Percentiles rank a stretch among this genome's conserved stretches.
These are phyloP conservation scores for Cervus canadensis DNA, from an alignment of 2,113 vertebrate genomes.

Conservation along the genomic window DNA sequence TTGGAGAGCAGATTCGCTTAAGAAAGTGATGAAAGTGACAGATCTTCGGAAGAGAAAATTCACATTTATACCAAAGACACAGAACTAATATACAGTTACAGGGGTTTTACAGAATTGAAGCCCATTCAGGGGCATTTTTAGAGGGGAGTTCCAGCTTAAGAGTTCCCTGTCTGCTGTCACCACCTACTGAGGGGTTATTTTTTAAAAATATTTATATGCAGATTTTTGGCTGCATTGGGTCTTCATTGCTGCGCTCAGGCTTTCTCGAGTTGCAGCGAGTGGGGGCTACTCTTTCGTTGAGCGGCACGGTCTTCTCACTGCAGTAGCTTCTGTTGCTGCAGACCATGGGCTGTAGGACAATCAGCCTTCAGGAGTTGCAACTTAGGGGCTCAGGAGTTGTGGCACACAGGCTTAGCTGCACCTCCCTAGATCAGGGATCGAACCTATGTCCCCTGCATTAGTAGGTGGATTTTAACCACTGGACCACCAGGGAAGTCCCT, in stretches of 20 bases:
- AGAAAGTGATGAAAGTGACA: not conserved
- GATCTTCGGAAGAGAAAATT: not conserved
- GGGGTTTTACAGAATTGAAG: not conserved
- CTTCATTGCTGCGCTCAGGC: not conserved
- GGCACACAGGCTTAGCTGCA: not conserved
- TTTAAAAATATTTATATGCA: not conserved
- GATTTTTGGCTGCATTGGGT: not conserved
- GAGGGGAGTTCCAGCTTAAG: not conserved
- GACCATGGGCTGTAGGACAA: not conserved
- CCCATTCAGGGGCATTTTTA: not conserved
- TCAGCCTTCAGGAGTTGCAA: not conserved
- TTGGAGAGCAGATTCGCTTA: not conserved
- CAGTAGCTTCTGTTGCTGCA: not conserved
- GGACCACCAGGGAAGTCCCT: not conserved
- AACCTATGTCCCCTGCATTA: not conserved
- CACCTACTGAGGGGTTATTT: too few species aligned
- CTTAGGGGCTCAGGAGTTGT: not conserved
- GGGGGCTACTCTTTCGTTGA: not conserved
- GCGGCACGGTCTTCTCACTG: not conserved
- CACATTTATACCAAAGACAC: not conserved
- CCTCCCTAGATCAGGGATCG: not conserved
- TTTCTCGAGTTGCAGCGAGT: not conserved
- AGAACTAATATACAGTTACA: not conserved
- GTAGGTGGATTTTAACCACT: not conserved
- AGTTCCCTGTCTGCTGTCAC: not conserved